Conservation (phyloP, 2,888 invertebrate genomes). For the Parelbella ahira region DNA sequence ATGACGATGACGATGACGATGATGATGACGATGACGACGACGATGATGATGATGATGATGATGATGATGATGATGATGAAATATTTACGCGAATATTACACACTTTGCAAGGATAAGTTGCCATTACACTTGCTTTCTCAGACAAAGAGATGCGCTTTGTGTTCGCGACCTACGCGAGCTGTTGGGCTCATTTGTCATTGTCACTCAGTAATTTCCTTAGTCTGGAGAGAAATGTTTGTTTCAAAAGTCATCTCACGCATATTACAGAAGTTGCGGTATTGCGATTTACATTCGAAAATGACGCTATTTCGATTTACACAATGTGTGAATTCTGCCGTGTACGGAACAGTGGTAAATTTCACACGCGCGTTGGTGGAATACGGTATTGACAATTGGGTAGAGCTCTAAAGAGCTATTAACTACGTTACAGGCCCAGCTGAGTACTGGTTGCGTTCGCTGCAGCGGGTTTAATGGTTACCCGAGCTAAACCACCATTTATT, state of each 20-base stretch:
- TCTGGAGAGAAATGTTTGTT: constrained; percentile 59
- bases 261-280: constrained; percentile 46
- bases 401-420: constrained; percentile 35
- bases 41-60: too few species aligned
- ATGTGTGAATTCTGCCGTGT: constrained; percentile 3
- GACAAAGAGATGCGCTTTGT: constrained; percentile 29
- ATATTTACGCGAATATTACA: too few species aligned
- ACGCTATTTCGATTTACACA: constrained; percentile 28
- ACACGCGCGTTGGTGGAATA: constrained; percentile 28
- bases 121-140: constrained; percentile 17
- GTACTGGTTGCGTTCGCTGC: constrained; percentile 17
- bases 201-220: constrained; percentile 67
- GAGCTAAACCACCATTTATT: constrained; percentile 29
- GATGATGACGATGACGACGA: too few species aligned
- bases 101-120: too few species aligned
- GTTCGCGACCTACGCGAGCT: constrained; percentile 57
- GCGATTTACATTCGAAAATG: constrained; percentile 32
- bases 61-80: too few species aligned
- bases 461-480: constrained; percentile 28
- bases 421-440: constrained; percentile 35
- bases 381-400: constrained; percentile 29
- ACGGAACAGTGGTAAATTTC: constrained; percentile 14
- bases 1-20: too few species aligned
- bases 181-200: constrained; percentile 72
- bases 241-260: constrained; percentile 59